phyloP scores from a whole-genome alignment of 2,113 vertebrate species.

The Tetrax tetrax region DNA sequence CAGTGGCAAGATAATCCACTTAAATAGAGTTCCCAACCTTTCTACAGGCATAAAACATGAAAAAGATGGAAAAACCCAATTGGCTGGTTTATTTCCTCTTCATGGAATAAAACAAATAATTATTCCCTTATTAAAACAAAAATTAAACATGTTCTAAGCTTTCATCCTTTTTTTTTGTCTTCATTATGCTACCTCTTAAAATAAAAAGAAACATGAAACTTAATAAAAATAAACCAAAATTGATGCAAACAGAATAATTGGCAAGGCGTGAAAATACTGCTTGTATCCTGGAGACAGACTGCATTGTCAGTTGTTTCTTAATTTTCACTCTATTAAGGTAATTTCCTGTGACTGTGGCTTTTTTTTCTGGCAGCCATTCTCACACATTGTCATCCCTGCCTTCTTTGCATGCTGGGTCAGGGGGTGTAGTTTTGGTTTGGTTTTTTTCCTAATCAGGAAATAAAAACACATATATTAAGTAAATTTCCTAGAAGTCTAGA shows the following conservation, averaged over 20 bases:
- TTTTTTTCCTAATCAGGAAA: background rate
- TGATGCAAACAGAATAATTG: constrained; percentile 80
- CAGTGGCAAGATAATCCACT: constrained; percentile 48
- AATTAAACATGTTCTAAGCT: constrained; percentile 68
- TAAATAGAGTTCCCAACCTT: constrained; percentile 63
- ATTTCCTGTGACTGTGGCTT: constrained; percentile 75
- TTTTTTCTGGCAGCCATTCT: constrained; percentile 53
- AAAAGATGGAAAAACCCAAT: constrained; percentile 37
- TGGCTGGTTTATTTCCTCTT: constrained; percentile 28
- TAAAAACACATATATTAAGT: background rate
- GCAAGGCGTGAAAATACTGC: constrained; percentile 65
- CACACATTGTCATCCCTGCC: constrained; percentile 9
- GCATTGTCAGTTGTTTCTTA: constrained; percentile 69
- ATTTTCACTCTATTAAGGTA: constrained; percentile 83
- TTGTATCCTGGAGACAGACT: constrained; percentile 74
- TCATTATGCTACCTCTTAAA: constrained; percentile 55
- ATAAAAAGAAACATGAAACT: constrained; percentile 20
- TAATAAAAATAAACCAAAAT: constrained; percentile 70
- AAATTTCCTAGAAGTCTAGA: background rate
- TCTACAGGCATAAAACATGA: constrained; percentile 56
- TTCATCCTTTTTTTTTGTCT: constrained; percentile 62
- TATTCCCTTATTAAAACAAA: constrained; percentile 68
- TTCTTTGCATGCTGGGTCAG: background rate
- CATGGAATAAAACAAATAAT: constrained; percentile 38
- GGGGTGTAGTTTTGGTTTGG: background rate